A percentile compares a stretch with the other conserved stretches of the same genome.
These are phyloP conservation scores for Neolamprologus longior DNA, from an alignment of 2,113 vertebrate species.

Conservation along the genomic window DNA sequence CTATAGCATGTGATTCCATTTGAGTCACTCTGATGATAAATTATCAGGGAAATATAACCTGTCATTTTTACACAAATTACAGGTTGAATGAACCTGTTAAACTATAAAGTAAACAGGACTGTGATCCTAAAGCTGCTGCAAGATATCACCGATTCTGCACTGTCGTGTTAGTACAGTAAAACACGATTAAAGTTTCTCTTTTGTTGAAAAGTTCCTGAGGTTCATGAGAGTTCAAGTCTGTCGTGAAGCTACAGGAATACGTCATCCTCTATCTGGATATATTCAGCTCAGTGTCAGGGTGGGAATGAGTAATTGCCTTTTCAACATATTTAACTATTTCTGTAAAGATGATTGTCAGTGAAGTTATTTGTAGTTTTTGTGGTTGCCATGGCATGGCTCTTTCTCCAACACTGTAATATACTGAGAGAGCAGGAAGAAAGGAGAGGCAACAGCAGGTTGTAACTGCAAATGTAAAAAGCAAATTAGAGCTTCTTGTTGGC, in stretches of 20 bases:
- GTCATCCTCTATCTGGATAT: neutral
- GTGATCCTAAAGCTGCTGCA: neutral
- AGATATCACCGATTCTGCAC: neutral
- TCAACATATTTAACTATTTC: neutral
- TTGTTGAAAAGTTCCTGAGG: neutral
- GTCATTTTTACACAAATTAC: neutral
- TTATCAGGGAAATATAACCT: neutral
- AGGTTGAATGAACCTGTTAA: neutral
- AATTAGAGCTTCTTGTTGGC: neutral
- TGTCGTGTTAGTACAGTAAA: neutral
- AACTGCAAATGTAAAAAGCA: neutral
- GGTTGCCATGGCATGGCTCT: slow-evolving; percentile 4
- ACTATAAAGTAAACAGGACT: neutral
- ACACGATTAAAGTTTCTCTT: neutral
- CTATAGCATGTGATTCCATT: neutral
- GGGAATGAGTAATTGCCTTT: neutral
- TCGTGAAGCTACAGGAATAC: neutral
- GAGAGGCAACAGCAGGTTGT: neutral
- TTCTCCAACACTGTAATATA: neutral
- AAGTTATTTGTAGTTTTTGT: slow-evolving; percentile 20
- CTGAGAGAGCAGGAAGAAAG: neutral
- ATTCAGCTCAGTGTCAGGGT: neutral
- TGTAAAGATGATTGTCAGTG: neutral
- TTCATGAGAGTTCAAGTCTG: neutral
- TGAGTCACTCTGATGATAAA: neutral